Conservation (phyloP, 2,888 invertebrate genomes). For the Calameuta pallipes region DNA sequence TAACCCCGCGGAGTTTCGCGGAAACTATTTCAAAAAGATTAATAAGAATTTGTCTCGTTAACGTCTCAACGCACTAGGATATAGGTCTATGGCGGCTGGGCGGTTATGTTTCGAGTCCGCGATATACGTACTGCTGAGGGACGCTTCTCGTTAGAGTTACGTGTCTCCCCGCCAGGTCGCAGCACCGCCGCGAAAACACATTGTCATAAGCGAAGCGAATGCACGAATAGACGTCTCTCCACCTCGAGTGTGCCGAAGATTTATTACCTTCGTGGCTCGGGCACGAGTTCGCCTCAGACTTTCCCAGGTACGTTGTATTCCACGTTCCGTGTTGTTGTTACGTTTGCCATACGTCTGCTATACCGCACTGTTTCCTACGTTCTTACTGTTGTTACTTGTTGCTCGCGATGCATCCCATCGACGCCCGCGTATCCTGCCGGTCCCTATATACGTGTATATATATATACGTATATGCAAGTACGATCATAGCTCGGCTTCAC, state of each 20-base stretch:
- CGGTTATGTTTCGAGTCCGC: conserved; percentile 6
- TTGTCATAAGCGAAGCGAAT: conserved; percentile 29
- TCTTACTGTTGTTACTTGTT: not conserved
- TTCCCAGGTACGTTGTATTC: conserved; percentile 45
- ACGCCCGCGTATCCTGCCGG: not conserved
- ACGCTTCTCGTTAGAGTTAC: not conserved
- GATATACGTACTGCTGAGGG: not conserved
- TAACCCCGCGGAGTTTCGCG: conserved; percentile 15
- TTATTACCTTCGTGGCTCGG: conserved; percentile 45
- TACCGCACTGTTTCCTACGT: not conserved
- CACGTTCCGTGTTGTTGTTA: not conserved
- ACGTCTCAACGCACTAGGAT: not conserved
- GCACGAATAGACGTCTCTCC: conserved; percentile 44
- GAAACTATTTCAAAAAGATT: not conserved
- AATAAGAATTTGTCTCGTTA: not conserved
- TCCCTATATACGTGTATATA: not conserved
- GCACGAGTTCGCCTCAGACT: conserved; percentile 45
- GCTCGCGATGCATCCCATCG: not conserved
- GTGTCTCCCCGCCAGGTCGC: conserved; percentile 14
- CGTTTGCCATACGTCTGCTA: not conserved
- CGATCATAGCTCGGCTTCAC: conserved; percentile 11
- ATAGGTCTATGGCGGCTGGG: not conserved
- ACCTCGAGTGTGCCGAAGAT: conserved; percentile 61
- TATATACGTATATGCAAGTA: conserved; percentile 7
- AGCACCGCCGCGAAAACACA: conserved; percentile 22